phyloP scores from a whole-genome alignment of 2,888 invertebrate species.

The Euspilapteryx auroguttella region DNA sequence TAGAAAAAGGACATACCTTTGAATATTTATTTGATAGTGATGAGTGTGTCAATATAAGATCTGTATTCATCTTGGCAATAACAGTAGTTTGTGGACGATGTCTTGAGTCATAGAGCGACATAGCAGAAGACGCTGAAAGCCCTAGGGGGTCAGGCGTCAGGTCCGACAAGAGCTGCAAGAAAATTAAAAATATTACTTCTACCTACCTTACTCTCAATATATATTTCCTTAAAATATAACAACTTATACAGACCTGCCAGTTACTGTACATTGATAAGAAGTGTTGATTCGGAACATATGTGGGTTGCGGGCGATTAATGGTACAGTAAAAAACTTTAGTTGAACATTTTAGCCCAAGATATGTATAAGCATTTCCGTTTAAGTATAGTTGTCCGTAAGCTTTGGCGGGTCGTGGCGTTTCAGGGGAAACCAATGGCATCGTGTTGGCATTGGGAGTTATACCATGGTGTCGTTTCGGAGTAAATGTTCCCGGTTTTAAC shows the following conservation, averaged over 20 bases:
- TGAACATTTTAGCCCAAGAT: slow-evolving; percentile 87
- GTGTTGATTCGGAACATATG: slow-evolving; percentile 88
- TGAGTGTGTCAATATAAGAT: slow-evolving; percentile 67
- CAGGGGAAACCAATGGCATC: slow-evolving; percentile 84
- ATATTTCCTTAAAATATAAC: no score
- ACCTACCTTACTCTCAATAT: no score
- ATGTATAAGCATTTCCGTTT: slow-evolving; percentile 91
- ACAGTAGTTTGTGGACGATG: slow-evolving; percentile 67
- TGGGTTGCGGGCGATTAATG: slow-evolving; percentile 90
- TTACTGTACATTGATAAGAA: slow-evolving; percentile 97
- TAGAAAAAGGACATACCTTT: no score
- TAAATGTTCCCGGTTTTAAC: slow-evolving; percentile 81
- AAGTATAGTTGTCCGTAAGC: slow-evolving; percentile 87
- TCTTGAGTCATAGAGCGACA: slow-evolving; percentile 77
- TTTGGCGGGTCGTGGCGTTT: slow-evolving; percentile 88
- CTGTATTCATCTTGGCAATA: slow-evolving; percentile 63
- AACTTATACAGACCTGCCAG: slow-evolving; percentile 82
- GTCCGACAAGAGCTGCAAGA: slow-evolving; percentile 66
- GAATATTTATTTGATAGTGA: slow-evolving; percentile 64
- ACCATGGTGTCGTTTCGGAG: slow-evolving; percentile 79
- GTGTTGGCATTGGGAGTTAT: slow-evolving; percentile 82
- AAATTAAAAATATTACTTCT: no score
- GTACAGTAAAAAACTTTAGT: slow-evolving; percentile 92
- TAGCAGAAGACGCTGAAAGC: slow-evolving; percentile 67
- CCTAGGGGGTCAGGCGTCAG: slow-evolving; percentile 69